phyloP scores from a whole-genome alignment of 37 sponge, comb jelly and placozoan species.

The Ianthella basta region DNA sequence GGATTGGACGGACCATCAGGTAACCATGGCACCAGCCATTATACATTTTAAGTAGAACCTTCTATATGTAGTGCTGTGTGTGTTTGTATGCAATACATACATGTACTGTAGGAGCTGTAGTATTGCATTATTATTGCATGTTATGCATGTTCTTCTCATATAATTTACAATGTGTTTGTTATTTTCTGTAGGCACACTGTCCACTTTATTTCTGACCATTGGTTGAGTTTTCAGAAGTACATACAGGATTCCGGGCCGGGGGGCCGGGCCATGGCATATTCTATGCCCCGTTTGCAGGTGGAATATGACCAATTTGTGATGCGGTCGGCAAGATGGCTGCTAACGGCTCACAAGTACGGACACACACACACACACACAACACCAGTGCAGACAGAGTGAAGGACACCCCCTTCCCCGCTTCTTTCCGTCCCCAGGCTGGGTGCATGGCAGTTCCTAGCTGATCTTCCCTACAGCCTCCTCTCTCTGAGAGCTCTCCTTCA shows the following conservation, averaged over 20 bases:
- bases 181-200: slow-evolving; percentile 64
- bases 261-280: slow-evolving; percentile 40
- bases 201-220: slow-evolving; percentile 88
- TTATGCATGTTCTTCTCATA: neutral
- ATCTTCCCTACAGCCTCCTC: slow-evolving; percentile 88
- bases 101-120: too few relatives aligned
- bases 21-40: neutral
- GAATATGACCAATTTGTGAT: slow-evolving; percentile 91
- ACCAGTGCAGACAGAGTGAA: too few relatives aligned
- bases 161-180: too few relatives aligned
- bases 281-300: slow-evolving; percentile 78
- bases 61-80: neutral
- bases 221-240: slow-evolving; percentile 66
- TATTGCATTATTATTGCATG: too few relatives aligned
- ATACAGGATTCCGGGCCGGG: slow-evolving; percentile 29
- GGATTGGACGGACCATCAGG: slow-evolving; percentile 80
- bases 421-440: slow-evolving; percentile 56
- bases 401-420: neutral
- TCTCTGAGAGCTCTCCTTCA: slow-evolving; percentile 82
- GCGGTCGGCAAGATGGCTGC: slow-evolving; percentile 85
- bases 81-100: neutral
- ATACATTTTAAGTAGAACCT: too few relatives aligned
- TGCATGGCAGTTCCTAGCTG: slow-evolving; percentile 98
- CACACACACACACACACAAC: neutral
- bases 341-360: slow-evolving; percentile 79